Evolutionary conservation across 92 coral and sea anemone species (phyloP).

Genomic region (Bergia puertoricense): DNA sequence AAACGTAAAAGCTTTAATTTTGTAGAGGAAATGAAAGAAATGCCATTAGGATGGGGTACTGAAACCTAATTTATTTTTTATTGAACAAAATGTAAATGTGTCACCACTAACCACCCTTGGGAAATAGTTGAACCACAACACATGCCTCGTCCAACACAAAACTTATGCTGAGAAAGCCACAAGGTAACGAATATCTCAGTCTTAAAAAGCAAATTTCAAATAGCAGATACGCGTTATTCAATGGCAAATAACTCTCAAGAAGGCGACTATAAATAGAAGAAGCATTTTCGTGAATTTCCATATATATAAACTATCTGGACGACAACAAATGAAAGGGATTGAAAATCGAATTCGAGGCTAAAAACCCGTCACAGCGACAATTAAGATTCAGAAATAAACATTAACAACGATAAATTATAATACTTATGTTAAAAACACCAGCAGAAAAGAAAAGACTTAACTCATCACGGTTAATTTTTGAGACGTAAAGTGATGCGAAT

Average conservation of each 20-base stretch:
- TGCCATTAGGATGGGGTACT: conserved; percentile 4
- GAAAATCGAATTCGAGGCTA: neutral
- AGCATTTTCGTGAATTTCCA: neutral
- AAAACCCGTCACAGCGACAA: neutral
- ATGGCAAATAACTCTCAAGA: neutral
- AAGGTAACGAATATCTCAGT: neutral
- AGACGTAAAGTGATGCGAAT: neutral
- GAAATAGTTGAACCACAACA: neutral
- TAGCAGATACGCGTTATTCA: neutral
- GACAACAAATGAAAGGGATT: neutral
- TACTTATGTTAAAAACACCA: neutral
- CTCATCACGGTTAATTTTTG: neutral
- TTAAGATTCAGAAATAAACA: conserved; percentile 1
- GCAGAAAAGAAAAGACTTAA: neutral
- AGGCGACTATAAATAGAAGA: neutral
- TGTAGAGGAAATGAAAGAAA: neutral
- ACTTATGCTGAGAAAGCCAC: neutral
- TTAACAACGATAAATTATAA: neutral
- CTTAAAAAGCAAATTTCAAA: neutral
- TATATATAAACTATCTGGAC: neutral
- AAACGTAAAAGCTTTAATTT: neutral
- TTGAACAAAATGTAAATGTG: neutral
- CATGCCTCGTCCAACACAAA: conserved; percentile 11
- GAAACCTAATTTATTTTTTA: conserved; percentile 28
- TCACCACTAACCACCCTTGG: neutral